Conservation (phyloP, 2,113 vertebrate species). For the Athene noctua region DNA sequence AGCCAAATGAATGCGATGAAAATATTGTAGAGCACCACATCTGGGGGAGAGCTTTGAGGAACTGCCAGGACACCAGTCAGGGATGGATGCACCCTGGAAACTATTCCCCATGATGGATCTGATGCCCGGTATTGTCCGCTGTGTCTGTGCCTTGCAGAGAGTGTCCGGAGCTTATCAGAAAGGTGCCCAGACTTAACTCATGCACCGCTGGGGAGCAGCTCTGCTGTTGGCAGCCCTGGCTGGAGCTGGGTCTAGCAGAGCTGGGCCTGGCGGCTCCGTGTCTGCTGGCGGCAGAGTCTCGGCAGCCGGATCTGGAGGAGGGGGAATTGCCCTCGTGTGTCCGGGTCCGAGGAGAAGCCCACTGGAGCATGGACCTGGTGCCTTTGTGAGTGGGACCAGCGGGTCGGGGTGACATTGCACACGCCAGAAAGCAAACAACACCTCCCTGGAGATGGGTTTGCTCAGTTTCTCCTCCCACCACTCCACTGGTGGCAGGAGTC, state of each 20-base stretch:
- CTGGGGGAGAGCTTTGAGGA: background rate
- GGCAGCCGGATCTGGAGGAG: background rate
- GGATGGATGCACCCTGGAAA: background rate
- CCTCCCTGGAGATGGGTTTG: background rate
- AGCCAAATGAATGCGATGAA: background rate
- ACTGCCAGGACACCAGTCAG: accelerated
- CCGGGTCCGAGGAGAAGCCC: background rate
- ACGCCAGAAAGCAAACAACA: background rate
- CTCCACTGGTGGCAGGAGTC: accelerated
- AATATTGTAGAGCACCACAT: accelerated
- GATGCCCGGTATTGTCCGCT: background rate
- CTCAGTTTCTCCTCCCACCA: background rate
- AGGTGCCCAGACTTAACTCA: accelerated
- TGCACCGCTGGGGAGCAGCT: background rate
- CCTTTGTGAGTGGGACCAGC: background rate
- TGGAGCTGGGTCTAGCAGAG: background rate
- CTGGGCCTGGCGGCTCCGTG: accelerated
- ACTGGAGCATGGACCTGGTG: background rate
- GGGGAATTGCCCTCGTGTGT: background rate
- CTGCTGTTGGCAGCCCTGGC: background rate
- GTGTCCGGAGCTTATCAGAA: background rate
- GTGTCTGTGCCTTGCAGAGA: background rate
- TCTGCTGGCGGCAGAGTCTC: accelerated
- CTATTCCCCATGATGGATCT: background rate
- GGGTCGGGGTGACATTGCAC: background rate